These are phyloP conservation scores for Euspilapteryx auroguttella DNA, from an alignment of 2,888 invertebrate genomes.

Conservation along the genomic window DNA sequence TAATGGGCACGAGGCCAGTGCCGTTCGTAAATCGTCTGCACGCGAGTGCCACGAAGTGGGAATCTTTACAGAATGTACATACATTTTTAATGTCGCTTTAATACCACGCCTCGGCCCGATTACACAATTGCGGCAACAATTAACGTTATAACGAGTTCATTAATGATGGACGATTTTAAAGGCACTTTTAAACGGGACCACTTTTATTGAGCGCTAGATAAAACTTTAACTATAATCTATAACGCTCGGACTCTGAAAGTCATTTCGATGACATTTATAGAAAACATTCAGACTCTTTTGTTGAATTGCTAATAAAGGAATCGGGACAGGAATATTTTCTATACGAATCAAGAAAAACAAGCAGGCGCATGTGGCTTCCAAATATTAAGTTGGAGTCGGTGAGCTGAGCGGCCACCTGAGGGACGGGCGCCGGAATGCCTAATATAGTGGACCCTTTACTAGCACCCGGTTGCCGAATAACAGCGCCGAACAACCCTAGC, in stretches of 20 bases:
- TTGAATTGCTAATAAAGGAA: no score
- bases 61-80: conserved; percentile 53
- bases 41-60: conserved; percentile 42
- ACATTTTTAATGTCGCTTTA: conserved; percentile 52
- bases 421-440: conserved; percentile 48
- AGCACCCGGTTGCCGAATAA: conserved; percentile 50
- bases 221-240: conserved; percentile 5
- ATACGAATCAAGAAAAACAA: conserved; percentile 42
- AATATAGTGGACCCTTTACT: conserved; percentile 53
- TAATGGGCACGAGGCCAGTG: conserved; percentile 57
- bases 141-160: conserved; percentile 50
- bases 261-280: conserved; percentile 6
- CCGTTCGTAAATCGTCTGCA: conserved; percentile 48
- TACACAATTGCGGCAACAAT: conserved; percentile 50
- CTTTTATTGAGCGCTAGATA: conserved; percentile 11
- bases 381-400: conserved; percentile 55
- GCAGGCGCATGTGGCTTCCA: conserved; percentile 35
- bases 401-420: conserved; percentile 48
- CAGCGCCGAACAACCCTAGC: conserved; percentile 22
- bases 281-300: conserved; percentile 6
- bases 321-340: no score
- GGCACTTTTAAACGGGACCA: conserved; percentile 13
- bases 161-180: conserved; percentile 23
- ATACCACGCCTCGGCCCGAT: conserved; percentile 36
- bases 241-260: conserved; percentile 3